Conservation (phyloP, 1,140 invertebrate species). For the Drosophila guanche region DNA sequence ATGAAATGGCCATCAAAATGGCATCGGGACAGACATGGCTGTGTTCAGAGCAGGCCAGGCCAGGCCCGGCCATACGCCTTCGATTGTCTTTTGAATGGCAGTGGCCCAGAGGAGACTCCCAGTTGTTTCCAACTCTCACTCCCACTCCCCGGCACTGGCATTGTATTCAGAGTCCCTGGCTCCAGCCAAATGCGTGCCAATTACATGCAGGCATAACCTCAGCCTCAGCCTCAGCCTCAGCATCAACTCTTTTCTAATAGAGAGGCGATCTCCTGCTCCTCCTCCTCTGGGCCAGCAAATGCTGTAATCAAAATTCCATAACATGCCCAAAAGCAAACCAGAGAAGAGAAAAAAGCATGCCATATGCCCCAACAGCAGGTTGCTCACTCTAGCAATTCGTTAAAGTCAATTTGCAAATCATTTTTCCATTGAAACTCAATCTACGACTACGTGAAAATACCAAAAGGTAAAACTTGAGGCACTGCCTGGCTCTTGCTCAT, state of each 20-base stretch:
- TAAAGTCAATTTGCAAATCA: slow-evolving; percentile 83
- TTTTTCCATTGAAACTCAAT: slow-evolving; percentile 83
- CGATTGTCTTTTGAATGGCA: slow-evolving; percentile 28
- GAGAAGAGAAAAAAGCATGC: no score
- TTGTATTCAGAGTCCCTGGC: slow-evolving; percentile 12
- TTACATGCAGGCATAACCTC: slow-evolving; percentile 41
- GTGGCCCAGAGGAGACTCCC: slow-evolving; percentile 6
- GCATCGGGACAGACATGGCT: slow-evolving; percentile 36
- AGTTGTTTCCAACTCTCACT: no score
- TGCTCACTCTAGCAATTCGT: slow-evolving; percentile 76
- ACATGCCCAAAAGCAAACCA: slow-evolving; percentile 44
- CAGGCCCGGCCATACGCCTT: slow-evolving; percentile 25
- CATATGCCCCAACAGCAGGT: slow-evolving; percentile 34
- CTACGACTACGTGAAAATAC: slow-evolving; percentile 80
- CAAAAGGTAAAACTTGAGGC: slow-evolving; percentile 57
- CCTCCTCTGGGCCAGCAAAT: slow-evolving; percentile 30
- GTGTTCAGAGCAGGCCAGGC: no score
- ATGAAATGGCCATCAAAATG: slow-evolving; percentile 54
- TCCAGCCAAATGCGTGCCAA: slow-evolving; percentile 68
- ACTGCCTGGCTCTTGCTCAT: slow-evolving; percentile 5
- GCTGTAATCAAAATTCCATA: slow-evolving; percentile 80
- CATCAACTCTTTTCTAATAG: slow-evolving; percentile 44
- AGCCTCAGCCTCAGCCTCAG: not conserved
- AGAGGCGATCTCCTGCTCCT: not conserved
- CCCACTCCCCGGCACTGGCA: no score